Conservation (phyloP, 1,140 invertebrate genomes). For the Cotesia chilonis region DNA sequence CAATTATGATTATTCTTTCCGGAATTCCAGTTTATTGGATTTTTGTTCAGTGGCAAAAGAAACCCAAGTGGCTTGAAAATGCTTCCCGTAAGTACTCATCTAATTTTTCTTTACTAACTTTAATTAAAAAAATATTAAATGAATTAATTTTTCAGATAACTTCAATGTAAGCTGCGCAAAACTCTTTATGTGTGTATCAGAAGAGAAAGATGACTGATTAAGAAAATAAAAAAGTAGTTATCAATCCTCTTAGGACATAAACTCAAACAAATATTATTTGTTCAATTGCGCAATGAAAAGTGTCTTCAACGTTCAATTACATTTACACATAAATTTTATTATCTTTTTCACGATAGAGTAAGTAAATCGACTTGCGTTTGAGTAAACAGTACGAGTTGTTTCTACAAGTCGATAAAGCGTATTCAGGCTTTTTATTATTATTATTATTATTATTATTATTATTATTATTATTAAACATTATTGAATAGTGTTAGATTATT, state of each 20-base stretch:
- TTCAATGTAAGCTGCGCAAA: conserved; percentile 78
- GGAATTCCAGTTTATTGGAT: conserved; percentile 92
- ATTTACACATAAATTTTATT: no score
- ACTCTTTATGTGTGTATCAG: conserved; percentile 78
- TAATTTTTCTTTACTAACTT: conserved; percentile 21
- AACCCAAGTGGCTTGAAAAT: conserved; percentile 67
- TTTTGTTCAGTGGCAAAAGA: conserved; percentile 87
- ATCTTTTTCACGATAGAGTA: no score
- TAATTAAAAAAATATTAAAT: conserved; percentile 34
- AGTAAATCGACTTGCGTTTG: no score
- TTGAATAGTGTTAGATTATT: no score
- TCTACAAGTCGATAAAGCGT: no score
- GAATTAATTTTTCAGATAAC: conserved; percentile 64
- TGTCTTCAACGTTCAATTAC: no score
- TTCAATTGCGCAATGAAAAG: no score
- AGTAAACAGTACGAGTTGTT: no score
- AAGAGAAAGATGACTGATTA: conserved; percentile 62
- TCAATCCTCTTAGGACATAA: not conserved
- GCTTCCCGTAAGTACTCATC: conserved; percentile 42
- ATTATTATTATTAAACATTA: no score
- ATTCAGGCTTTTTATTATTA: no score
- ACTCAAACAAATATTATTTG: no score
- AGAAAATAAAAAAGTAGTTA: conserved; percentile 5
- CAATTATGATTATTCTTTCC: conserved; percentile 82
- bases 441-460: no score